Percentiles rank a stretch among this genome's conserved stretches.
phyloP scores from a whole-genome alignment of 2,888 invertebrate genomes.

The Oscheius sp. region DNA sequence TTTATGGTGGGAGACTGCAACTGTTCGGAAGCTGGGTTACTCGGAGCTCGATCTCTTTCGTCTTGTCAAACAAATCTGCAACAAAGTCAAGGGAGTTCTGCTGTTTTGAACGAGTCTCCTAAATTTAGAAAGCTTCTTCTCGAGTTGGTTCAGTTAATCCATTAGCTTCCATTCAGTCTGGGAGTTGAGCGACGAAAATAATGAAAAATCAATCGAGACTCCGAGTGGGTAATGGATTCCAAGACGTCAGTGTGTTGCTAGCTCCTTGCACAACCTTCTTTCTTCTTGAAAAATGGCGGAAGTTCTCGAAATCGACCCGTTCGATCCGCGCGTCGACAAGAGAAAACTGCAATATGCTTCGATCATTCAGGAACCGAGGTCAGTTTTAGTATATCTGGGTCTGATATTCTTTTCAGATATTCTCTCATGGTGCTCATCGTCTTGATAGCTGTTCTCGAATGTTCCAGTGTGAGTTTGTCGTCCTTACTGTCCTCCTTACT shows the following conservation, averaged over 20 bases:
- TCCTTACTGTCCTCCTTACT: neutral
- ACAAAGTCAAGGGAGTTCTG: no score
- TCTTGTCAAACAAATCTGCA: no score
- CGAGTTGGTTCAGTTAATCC: constrained; percentile 5
- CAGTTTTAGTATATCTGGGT: neutral
- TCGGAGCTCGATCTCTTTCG: no score
- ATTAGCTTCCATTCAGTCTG: constrained; percentile 25
- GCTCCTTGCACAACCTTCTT: neutral
- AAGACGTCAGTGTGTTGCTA: neutral
- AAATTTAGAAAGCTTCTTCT: no score
- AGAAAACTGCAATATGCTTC: constrained; percentile 19
- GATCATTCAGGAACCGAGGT: constrained; percentile 18
- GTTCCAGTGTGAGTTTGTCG: neutral
- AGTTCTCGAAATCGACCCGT: constrained; percentile 18
- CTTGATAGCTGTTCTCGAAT: constrained; percentile 7
- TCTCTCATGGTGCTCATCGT: constrained; percentile 15
- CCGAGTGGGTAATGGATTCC: constrained; percentile 21
- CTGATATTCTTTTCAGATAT: neutral
- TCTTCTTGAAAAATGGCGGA: neutral
- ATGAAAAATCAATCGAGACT: constrained; percentile 20
- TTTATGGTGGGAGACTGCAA: no score
- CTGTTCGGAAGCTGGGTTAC: no score
- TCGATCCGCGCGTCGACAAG: constrained; percentile 25
- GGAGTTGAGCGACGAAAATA: constrained; percentile 32
- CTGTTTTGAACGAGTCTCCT: no score